phyloP scores from a whole-genome alignment of 2,888 invertebrate genomes.

The Calephelis perditalis region DNA sequence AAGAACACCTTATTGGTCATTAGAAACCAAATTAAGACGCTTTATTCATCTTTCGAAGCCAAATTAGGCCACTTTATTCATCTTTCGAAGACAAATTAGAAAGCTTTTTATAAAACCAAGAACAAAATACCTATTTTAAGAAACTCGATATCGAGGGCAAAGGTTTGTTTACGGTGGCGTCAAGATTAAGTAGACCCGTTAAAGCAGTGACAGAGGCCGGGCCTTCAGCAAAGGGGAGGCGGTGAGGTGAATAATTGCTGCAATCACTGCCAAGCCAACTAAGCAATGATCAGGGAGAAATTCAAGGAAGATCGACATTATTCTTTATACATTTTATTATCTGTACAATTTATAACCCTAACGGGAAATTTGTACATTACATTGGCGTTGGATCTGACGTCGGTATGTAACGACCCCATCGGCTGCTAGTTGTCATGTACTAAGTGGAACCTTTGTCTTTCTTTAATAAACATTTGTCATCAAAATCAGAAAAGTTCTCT shows the following conservation, averaged over 20 bases:
- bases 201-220: slow-evolving; percentile 41
- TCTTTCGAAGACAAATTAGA: neutral
- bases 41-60: too few relatives aligned
- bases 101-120: slow-evolving; percentile 3
- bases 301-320: slow-evolving; percentile 35
- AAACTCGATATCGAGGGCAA: slow-evolving; percentile 31
- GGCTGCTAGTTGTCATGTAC: too few relatives aligned
- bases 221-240: slow-evolving; percentile 42
- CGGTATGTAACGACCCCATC: too few relatives aligned
- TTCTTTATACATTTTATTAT: slow-evolving; percentile 23
- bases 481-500: too few relatives aligned
- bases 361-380: too few relatives aligned
- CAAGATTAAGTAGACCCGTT: slow-evolving; percentile 46
- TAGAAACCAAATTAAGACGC: too few relatives aligned
- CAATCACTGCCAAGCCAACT: slow-evolving; percentile 61
- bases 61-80: too few relatives aligned
- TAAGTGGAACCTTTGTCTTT: too few relatives aligned
- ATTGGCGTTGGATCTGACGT: too few relatives aligned
- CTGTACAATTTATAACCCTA: slow-evolving; percentile 1
- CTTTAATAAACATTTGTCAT: too few relatives aligned
- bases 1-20: too few relatives aligned
- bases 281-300: slow-evolving; percentile 45
- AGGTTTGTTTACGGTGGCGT: slow-evolving; percentile 36
- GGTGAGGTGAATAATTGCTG: slow-evolving; percentile 62
- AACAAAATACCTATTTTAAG: slow-evolving; percentile 21